Conservation (phyloP, 2,888 invertebrate genomes). For the Sussaba pulchella region DNA sequence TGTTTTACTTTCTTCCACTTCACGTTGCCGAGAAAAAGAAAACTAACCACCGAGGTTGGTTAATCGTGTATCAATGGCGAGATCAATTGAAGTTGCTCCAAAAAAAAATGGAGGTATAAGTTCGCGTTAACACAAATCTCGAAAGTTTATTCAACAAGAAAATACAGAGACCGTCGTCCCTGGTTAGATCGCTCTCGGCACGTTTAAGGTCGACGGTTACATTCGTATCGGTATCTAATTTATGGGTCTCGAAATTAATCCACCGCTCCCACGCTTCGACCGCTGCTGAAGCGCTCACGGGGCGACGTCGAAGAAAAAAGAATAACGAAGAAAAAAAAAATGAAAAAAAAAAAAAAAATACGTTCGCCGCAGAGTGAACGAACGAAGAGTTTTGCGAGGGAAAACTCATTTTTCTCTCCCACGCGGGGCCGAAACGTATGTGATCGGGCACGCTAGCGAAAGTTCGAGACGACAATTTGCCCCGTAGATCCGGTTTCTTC, state of each 20-base stretch:
- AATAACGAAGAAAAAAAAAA: no score
- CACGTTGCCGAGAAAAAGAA: no score
- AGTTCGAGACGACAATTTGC: conserved; percentile 38
- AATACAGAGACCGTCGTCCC: not conserved
- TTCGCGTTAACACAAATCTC: not conserved
- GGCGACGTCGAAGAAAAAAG: no score
- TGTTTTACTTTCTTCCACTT: not conserved
- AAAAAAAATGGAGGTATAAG: no score
- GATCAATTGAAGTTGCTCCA: not conserved
- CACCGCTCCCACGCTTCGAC: no score
- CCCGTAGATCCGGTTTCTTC: conserved; percentile 3
- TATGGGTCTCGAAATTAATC: conserved; percentile 47
- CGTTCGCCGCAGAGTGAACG: no score
- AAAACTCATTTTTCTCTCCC: conserved; percentile 9
- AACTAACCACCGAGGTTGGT: not conserved
- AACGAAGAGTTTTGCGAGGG: conserved; percentile 28
- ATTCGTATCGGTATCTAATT: conserved; percentile 48
- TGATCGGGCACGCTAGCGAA: conserved; percentile 18
- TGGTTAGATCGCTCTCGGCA: conserved; percentile 1
- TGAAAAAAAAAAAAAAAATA: no score
- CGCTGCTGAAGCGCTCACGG: no score
- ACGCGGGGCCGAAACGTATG: conserved; percentile 8
- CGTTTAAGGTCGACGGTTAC: conserved; percentile 4
- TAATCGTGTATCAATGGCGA: not conserved
- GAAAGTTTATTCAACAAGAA: conserved; percentile 11